Base-by-base conservation (phyloP, 2,888 invertebrate species). In the Erannis defoliaria region DNA sequence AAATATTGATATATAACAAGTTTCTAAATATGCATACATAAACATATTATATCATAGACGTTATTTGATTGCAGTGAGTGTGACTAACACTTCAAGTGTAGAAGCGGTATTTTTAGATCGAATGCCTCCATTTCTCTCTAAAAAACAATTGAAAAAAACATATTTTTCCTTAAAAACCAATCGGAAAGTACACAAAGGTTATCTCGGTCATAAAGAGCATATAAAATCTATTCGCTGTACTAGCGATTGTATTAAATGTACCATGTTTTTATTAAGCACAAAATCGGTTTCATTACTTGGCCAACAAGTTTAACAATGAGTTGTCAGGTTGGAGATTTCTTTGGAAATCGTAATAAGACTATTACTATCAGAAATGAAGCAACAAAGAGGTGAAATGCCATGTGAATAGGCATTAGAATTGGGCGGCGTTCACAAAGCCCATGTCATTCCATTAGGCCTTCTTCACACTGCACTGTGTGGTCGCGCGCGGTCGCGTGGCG, bases 361-460 rank as follows among this genome's bases (percentile, higher is more conserved):
- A 89, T 92, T 89, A 90, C 90, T 89, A 86, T 88, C 88, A 84
- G 81, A 92, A 92, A 92, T 92, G 84, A 93, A 90, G 89, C 89
- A 92, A 92, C 92, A 93, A 93, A 88, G 89, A 85, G 86, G 84
- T 88, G 89, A 91, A 89, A 91, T 91, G 90, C 92, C 90, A 91
- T 90, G 88, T 93, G 90, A 93, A 93, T 92, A 88, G 90, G 90
- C 92, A 90, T 91, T 89, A 86, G 90, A 92, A 92, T 92, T 93
- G 91, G 92, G 91, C 93, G 93, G 93, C 89, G 85, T 80, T 84
- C 78, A 90, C 92, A 93, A 93, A 92, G 92, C 87, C 87, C 82
- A 81, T 91, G 92, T 92, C 92, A 93, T 90, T 91, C 91, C 87
- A 92, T 93, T 92, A 92, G 90, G 89, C 90, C 90, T 90, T 84